Base-by-base conservation (phyloP, 2,888 invertebrate species). In the Gastracanthus pulcherrimus region DNA sequence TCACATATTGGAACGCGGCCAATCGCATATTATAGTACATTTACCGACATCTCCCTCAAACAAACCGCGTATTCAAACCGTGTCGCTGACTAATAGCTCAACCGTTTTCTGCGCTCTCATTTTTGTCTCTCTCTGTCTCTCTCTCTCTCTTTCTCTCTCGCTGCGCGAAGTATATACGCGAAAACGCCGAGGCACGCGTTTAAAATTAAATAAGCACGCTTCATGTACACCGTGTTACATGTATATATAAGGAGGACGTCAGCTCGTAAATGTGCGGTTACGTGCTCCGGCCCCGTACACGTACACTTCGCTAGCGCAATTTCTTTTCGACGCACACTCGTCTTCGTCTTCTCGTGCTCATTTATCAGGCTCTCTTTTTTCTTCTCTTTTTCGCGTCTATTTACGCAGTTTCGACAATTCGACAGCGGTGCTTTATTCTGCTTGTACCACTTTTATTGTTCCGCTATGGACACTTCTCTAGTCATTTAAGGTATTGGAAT, bases 221-320 rank as follows among this genome's bases (percentile, higher is more conserved):
- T 29, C 48, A 31, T 7, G 58, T 45, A n/a, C n/a, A n/a, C n/a
- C n/a, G 51, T 45, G 34, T 19, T 13, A 45, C 60, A 45, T 31
- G 41, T 23, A 67, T 38, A 48, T 11, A n/a, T n/a, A 23, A 29
- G 31, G 64, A 45, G 23, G 36, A 48, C 34, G 3, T 64, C 16
- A 4, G 36, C 80, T 75, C 62, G 75, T 69, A 41, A 80, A 75
- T 70, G 62, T 70, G 41, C 51, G 70, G 62, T 80, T 80, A 69
- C 74, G 80, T 67, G 58, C 67, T 26, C 23, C 31, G n/a, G 23
- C 23, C 6, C 23, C 38, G 64, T 64, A 34, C n/a, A 38, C 66
- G n/a, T n/a, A n/a, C 23, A 48, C 69, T 72, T 62, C 60, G 51
- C 51, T 6, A n/a, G n/a, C n/a, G 60, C 64, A 75, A 76, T 41